Percentiles rank a stretch among this genome's conserved stretches.
Conservation (phyloP, 1,140 invertebrate genomes). For the Pseudomyrmex cubaensis region DNA sequence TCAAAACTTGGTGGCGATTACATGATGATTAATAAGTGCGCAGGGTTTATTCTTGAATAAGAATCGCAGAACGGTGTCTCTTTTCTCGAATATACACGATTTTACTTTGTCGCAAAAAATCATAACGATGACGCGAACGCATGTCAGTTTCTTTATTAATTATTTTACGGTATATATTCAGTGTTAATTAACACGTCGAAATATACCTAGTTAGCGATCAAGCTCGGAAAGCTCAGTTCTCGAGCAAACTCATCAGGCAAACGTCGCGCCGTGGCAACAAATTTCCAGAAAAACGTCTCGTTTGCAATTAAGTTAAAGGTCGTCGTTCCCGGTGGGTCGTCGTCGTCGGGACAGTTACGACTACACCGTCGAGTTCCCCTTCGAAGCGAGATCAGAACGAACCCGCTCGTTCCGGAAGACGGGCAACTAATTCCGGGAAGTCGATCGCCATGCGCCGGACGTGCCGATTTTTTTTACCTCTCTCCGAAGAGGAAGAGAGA, state of each 20-base stretch:
- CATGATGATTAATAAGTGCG: neutral
- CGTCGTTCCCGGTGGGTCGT: neutral
- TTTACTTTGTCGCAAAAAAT: neutral
- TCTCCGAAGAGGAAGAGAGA: constrained; percentile 1
- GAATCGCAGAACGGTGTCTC: neutral
- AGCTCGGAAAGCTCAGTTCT: constrained; percentile 13
- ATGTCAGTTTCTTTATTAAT: constrained; percentile 47
- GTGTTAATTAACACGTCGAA: constrained; percentile 44
- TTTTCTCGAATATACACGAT: constrained; percentile 15
- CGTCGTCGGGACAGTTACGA: constrained; percentile 16
- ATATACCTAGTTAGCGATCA: constrained; percentile 4
- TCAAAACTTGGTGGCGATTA: neutral
- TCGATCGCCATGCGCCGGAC: constrained; percentile 37
- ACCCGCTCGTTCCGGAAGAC: constrained; percentile 10
- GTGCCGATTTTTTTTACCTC: constrained; percentile 44
- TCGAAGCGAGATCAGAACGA: constrained; percentile 5
- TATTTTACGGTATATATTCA: neutral
- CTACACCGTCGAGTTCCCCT: neutral
- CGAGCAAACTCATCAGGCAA: constrained; percentile 33
- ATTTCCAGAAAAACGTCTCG: constrained; percentile 60
- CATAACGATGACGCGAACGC: neutral
- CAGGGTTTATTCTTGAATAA: neutral
- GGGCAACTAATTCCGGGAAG: constrained; percentile 40
- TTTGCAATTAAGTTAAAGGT: constrained; percentile 64
- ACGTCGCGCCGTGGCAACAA: constrained; percentile 23